Percentiles rank a stretch among this genome's conserved stretches.
These are phyloP conservation scores for Pica pica DNA, from an alignment of 2,113 vertebrate genomes.

Conservation along the genomic window DNA sequence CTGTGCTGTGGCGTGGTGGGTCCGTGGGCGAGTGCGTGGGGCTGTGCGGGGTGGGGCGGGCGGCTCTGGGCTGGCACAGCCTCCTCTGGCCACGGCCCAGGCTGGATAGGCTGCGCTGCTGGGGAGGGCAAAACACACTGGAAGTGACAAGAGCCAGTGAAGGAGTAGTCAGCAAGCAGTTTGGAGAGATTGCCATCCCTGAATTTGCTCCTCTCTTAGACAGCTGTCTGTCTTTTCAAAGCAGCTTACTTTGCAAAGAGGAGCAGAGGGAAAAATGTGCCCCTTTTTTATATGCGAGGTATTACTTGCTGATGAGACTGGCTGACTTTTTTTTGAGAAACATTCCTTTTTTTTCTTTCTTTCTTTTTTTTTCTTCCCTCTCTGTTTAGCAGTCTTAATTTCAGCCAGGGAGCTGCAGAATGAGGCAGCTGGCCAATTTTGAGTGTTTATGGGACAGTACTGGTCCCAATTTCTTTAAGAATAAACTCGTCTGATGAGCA, in stretches of 20 bases:
- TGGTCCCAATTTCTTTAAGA: slow-evolving; percentile 69
- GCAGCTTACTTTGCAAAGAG: background rate
- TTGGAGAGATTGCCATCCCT: slow-evolving; percentile 6
- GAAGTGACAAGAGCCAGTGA: slow-evolving; percentile 47
- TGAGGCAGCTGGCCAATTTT: slow-evolving; percentile 71
- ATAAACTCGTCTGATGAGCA: slow-evolving; percentile 81
- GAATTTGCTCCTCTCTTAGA: slow-evolving; percentile 41
- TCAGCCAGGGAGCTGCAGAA: slow-evolving; percentile 72
- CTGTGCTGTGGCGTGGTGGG: background rate
- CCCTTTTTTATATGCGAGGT: background rate
- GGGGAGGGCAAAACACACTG: slow-evolving; percentile 42
- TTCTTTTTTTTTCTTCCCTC: background rate
- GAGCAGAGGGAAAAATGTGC: background rate
- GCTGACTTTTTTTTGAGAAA: slow-evolving; percentile 15
- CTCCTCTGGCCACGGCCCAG: slow-evolving; percentile 63
- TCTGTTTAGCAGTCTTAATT: slow-evolving; percentile 65
- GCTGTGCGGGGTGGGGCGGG: slow-evolving; percentile 55
- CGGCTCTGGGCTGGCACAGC: slow-evolving; percentile 51
- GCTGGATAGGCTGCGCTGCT: slow-evolving; percentile 64
- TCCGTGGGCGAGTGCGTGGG: background rate
- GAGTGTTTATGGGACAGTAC: slow-evolving; percentile 64
- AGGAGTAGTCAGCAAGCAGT: slow-evolving; percentile 57
- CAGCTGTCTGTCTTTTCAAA: slow-evolving; percentile 30
- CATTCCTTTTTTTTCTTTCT: background rate
- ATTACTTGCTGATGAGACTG: slow-evolving; percentile 43